Base-by-base conservation (phyloP, 2,797 vertebrate genomes). In the Semaprochilodus insignis region DNA sequence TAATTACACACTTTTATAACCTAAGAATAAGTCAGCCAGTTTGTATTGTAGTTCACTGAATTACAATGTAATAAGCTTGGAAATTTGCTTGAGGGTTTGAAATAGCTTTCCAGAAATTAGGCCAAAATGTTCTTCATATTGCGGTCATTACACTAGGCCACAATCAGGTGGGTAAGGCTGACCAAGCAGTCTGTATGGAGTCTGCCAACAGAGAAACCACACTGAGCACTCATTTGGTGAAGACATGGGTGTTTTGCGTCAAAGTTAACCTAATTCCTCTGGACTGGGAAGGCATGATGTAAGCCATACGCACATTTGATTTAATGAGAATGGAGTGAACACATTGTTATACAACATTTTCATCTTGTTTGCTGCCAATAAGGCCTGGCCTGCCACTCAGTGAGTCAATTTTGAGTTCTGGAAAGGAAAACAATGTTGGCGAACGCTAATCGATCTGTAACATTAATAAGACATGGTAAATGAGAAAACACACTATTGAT, bases 101-200 rank as follows among this genome's bases (percentile, higher is more conserved):
- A 48, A 11, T 48, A 10, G 8, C 10, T 66, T 36, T 34, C 63
- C 63, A 40, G 66, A 10, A 69, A 44, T 40, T 19, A 69, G 21
- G 36, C 36, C 66, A 66, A 69, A 66, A 44, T 69, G 66, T n/a
- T 69, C 21, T 69, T 69, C 8, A 21, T 67, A 40, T 21, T 67
- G 34, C 8, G 1, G 2, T 7, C 4, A 19, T 23, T 51, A 51
- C 36, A 44, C 19, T 23, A 14, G 10, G 11, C 21, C 27, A 17
- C 4, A 51, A 17, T 23, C 6, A 51, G 14, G 16, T 52, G 48
- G 48, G 25, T 73, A 17, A 54, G 15, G 16, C 48, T 73, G 48
- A 73, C 69, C 69, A 51, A 72, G 25, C 69, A 48, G 17, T 19
- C 2, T 65, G 25, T 27, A 19, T 15, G 6, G 4, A 69, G 21